phyloP scores from a whole-genome alignment of 2,113 vertebrate species.

The Andinoacara biseriatus region DNA sequence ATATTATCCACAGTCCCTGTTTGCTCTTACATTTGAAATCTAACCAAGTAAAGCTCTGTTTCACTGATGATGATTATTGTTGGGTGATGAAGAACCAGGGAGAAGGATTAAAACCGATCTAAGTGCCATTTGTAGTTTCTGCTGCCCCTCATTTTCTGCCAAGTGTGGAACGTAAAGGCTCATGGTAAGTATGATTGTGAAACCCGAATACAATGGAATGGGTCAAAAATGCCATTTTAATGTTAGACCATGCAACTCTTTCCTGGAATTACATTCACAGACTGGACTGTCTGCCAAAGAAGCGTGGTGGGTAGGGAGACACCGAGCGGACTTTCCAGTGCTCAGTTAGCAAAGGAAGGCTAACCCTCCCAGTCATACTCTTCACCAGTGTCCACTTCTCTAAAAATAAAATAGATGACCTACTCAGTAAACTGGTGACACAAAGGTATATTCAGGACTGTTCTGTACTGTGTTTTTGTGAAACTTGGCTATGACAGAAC shows the following conservation, averaged over 20 bases:
- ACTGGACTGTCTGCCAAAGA: neutral
- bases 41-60: neutral
- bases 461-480: neutral
- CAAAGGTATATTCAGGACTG: neutral
- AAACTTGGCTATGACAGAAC: neutral
- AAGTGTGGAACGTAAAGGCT: neutral
- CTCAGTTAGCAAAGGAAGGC: neutral
- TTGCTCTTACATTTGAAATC: neutral
- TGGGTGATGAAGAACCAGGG: neutral
- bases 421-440: neutral
- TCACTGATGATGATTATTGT: neutral
- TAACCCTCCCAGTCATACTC: neutral
- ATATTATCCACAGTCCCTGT: neutral
- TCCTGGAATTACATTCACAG: neutral
- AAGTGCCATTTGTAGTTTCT: neutral
- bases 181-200: neutral
- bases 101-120: neutral
- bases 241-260: neutral
- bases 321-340: neutral
- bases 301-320: neutral
- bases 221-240: neutral
- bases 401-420: neutral
- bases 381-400: neutral
- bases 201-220: neutral
- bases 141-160: neutral